Conservation (phyloP, 2,113 vertebrate genomes). For the Apistogramma diplotaenia region DNA sequence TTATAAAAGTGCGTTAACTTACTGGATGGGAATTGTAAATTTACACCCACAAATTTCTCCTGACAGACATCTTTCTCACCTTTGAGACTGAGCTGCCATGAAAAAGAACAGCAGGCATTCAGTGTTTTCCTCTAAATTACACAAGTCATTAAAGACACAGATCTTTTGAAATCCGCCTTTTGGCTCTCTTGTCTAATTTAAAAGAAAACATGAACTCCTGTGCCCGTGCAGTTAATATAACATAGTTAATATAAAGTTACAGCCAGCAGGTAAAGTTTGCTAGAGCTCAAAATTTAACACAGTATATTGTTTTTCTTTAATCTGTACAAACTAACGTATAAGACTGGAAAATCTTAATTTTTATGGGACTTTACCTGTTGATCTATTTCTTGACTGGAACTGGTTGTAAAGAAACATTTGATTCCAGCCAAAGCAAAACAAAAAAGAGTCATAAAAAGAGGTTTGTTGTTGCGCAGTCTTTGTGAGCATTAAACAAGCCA, state of each 20-base stretch:
- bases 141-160: neutral
- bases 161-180: neutral
- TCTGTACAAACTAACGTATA: neutral
- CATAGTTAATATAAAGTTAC: neutral
- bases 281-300: neutral
- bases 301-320: neutral
- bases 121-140: neutral
- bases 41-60: neutral
- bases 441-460: neutral
- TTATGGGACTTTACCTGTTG: neutral
- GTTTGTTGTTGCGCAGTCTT: neutral
- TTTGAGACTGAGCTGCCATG: neutral
- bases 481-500: neutral
- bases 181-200: neutral
- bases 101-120: neutral
- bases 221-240: neutral
- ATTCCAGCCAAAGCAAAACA: neutral
- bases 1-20: conserved; percentile 7
- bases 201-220: neutral
- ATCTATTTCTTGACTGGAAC: neutral
- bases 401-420: neutral
- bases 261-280: neutral
- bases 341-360: neutral
- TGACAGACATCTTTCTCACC: neutral
- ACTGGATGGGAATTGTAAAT: neutral